Percentiles rank a stretch among this genome's conserved stretches.
These are phyloP conservation scores for Hymenopus coronatus DNA, from an alignment of 2,888 invertebrate genomes.

Conservation along the genomic window DNA sequence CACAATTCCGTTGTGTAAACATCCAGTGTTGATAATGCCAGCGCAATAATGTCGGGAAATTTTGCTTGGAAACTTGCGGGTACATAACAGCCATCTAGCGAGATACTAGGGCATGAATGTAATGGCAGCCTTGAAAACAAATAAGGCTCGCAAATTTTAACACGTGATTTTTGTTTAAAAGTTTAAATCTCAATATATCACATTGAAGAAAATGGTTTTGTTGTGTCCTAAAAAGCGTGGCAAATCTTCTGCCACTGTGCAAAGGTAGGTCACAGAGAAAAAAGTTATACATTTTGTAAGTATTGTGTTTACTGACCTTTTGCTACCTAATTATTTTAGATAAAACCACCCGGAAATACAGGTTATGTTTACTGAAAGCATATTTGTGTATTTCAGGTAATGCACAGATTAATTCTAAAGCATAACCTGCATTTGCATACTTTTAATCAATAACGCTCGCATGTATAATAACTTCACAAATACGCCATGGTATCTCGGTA, in stretches of 20 bases:
- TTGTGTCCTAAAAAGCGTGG: neutral
- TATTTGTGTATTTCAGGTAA: neutral
- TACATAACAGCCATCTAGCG: no score
- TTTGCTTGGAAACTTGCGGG: no score
- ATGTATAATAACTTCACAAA: neutral
- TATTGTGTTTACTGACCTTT: neutral
- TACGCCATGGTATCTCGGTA: neutral
- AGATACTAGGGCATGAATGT: no score
- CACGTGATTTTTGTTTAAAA: neutral
- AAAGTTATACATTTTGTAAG: neutral
- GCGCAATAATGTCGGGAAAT: no score
- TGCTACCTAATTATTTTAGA: neutral
- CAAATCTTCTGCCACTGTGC: neutral
- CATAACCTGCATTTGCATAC: no score
- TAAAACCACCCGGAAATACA: neutral
- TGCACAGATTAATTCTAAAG: no score
- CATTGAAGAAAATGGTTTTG: neutral
- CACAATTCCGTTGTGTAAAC: no score
- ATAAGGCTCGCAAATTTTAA: neutral
- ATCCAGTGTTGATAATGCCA: no score
- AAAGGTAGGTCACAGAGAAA: neutral
- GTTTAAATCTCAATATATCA: neutral
- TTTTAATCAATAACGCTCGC: neutral
- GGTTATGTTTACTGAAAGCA: neutral
- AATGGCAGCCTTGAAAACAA: neutral